A percentile compares a stretch with the other conserved stretches of the same genome.
Evolutionary conservation across 2,113 vertebrate genomes (phyloP).

Genomic region (Lepidothrix coronata): DNA sequence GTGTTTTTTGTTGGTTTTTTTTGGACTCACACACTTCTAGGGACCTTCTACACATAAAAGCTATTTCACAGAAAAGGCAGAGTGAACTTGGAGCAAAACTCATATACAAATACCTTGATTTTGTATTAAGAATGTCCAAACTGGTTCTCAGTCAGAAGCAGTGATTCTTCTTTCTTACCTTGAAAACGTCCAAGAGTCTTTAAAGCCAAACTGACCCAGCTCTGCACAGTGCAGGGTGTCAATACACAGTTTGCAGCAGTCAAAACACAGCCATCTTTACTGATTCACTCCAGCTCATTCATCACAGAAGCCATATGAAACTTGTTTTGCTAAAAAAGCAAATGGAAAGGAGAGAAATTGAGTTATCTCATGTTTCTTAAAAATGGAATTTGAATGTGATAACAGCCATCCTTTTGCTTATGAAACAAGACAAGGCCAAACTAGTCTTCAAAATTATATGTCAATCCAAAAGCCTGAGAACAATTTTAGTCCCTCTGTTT

Average conservation of each 20-base stretch:
- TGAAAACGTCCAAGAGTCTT: not conserved
- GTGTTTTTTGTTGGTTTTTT: too few relatives aligned
- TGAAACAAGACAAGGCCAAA: not conserved
- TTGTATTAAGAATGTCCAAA: not conserved
- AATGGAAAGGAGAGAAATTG: not conserved
- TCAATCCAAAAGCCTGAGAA: not conserved
- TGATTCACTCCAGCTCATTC: not conserved
- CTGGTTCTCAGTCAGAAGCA: not conserved
- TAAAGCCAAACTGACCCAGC: not conserved
- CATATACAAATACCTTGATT: not conserved
- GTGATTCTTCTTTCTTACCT: not conserved
- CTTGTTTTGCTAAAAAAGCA: not conserved
- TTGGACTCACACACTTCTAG: not conserved
- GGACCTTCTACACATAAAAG: not conserved
- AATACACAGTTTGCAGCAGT: not conserved
- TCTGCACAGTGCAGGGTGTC: not conserved
- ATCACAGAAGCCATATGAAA: not conserved
- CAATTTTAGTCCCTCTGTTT: not conserved
- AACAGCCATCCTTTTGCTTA: not conserved
- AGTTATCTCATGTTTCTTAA: not conserved
- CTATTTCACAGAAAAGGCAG: not conserved
- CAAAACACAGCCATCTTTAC: not conserved
- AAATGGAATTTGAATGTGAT: not conserved
- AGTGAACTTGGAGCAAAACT: not conserved
- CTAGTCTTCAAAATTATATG: not conserved